Conservation (phyloP, 2,797 vertebrate genomes). For the Dicrostonyx torquatus region DNA sequence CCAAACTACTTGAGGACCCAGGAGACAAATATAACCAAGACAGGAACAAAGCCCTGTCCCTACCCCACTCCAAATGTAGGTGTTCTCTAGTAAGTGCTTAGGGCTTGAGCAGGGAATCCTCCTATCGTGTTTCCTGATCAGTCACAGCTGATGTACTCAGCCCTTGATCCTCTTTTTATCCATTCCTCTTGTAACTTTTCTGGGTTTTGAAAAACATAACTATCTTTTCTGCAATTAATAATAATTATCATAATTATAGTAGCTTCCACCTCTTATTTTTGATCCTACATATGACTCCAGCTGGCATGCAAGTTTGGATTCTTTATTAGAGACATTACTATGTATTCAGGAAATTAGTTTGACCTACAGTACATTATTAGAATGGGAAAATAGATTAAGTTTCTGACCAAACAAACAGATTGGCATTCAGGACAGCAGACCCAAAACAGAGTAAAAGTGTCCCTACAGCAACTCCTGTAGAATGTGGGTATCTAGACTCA, state of each 20-base stretch:
- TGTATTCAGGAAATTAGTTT: conserved; percentile 2
- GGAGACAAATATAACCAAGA: neutral
- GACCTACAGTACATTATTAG: neutral
- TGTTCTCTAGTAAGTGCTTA: rapidly evolving
- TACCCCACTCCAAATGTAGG: neutral
- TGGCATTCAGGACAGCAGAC: neutral
- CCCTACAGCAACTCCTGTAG: neutral
- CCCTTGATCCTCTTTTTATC: neutral
- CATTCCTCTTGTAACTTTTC: neutral
- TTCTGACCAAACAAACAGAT: neutral
- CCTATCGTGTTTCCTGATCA: neutral
- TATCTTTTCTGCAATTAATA: neutral
- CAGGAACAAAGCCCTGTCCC: neutral
- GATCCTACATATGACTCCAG: neutral
- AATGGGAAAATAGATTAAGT: neutral
- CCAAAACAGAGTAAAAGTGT: neutral
- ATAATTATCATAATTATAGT: too few relatives aligned
- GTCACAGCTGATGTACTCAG: too few relatives aligned
- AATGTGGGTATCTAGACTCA: neutral
- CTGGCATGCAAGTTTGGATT: neutral
- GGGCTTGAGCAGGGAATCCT: neutral
- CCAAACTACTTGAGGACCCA: neutral
- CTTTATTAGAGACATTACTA: neutral
- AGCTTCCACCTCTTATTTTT: neutral
- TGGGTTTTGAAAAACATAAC: conserved; percentile 27